phyloP scores from a whole-genome alignment of 2,113 vertebrate genomes.

The Sphyrna mokarran region DNA sequence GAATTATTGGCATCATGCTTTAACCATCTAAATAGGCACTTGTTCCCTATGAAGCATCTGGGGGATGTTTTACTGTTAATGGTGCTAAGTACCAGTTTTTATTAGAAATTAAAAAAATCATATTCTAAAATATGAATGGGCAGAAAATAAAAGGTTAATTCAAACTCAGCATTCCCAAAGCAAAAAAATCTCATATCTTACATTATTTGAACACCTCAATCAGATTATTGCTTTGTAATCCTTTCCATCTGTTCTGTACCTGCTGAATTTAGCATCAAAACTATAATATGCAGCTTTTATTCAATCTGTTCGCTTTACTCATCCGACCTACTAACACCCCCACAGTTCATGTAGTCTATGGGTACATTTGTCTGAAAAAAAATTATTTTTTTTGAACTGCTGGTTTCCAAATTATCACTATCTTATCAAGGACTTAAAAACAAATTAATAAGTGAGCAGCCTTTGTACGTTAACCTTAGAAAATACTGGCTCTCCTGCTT shows the following conservation, averaged over 20 bases:
- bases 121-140: background rate
- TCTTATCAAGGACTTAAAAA: background rate
- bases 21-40: too few relatives aligned
- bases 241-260: conserved; percentile 1
- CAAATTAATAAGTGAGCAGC: background rate
- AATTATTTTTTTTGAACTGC: background rate
- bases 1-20: too few relatives aligned
- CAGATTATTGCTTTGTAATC: conserved; percentile 16
- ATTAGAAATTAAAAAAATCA: background rate
- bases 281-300: background rate
- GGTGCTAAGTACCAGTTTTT: background rate
- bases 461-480: background rate
- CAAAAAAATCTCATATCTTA: background rate
- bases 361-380: background rate
- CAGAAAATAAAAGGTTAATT: background rate
- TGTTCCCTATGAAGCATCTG: background rate
- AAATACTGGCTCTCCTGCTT: background rate
- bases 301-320: background rate
- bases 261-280: background rate
- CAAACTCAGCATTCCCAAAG: background rate
- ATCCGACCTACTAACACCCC: background rate
- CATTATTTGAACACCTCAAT: background rate
- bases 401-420: background rate
- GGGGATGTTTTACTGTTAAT: background rate
- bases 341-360: background rate